Conservation (phyloP, 2,113 vertebrate species). For the Addax nasomaculatus region DNA sequence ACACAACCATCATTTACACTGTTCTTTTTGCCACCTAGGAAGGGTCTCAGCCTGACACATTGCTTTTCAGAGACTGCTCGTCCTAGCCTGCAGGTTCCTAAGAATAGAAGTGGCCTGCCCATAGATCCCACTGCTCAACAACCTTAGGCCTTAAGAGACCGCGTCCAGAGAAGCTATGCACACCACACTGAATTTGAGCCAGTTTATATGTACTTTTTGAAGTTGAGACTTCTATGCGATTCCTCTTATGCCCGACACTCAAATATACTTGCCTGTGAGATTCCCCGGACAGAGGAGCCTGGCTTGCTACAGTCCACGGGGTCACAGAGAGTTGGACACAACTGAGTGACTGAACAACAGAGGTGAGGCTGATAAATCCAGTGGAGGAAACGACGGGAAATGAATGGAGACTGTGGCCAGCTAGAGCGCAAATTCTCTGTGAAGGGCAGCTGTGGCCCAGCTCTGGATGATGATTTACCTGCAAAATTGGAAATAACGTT, state of each 20-base stretch:
- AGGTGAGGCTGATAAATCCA: background rate
- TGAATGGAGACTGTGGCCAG: background rate
- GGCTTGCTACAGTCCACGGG: background rate
- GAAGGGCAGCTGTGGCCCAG: background rate
- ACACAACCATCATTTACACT: background rate
- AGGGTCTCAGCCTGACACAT: background rate
- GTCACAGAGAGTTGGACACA: background rate
- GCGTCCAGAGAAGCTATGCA: background rate
- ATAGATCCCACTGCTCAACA: background rate
- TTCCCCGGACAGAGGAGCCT: background rate
- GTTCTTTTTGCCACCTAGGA: background rate
- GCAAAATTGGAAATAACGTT: background rate
- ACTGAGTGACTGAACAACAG: background rate
- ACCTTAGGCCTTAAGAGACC: background rate
- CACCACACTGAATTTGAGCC: background rate
- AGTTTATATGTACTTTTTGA: background rate
- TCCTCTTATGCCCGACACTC: background rate
- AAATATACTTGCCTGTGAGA: background rate
- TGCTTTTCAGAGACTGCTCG: background rate
- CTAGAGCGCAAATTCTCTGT: background rate
- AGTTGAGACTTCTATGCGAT: background rate
- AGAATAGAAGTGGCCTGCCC: background rate
- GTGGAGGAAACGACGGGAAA: background rate
- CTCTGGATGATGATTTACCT: background rate
- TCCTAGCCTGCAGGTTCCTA: background rate